Evolutionary conservation across 2,797 vertebrate species (phyloP).

Genomic region (Cyprinodon diabolis): DNA sequence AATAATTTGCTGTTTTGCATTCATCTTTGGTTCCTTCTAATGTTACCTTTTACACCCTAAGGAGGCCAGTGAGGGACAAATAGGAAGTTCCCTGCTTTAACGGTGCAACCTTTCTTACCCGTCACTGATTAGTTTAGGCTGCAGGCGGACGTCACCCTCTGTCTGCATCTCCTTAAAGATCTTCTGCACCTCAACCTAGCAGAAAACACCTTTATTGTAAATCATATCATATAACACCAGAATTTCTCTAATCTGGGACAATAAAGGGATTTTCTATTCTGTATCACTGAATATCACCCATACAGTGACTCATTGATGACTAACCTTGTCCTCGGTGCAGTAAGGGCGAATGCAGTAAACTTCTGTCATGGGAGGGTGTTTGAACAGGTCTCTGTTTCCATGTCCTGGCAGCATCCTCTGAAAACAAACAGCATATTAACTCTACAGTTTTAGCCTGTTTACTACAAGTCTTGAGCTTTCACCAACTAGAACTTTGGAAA

Average conservation of each 20-base stretch:
- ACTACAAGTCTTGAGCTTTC: not conserved
- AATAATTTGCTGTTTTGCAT: not conserved
- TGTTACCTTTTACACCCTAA: not conserved
- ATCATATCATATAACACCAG: not conserved
- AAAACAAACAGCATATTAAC: slow-evolving; percentile 14
- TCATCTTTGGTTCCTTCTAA: not conserved
- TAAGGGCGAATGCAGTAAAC: slow-evolving; percentile 92
- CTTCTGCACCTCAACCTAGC: slow-evolving; percentile 88
- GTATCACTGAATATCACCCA: not conserved
- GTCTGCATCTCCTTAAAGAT: slow-evolving; percentile 91
- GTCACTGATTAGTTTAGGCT: slow-evolving; percentile 88
- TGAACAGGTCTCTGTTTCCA: slow-evolving; percentile 95
- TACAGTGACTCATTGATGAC: not conserved
- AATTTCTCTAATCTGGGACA: too few relatives aligned
- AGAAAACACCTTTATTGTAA: slow-evolving; percentile 15
- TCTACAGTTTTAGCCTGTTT: not conserved
- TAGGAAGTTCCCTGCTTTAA: too few relatives aligned
- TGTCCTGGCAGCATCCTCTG: slow-evolving; percentile 98
- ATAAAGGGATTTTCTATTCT: too few relatives aligned
- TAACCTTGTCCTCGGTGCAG: slow-evolving; percentile 92
- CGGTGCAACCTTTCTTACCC: slow-evolving; percentile 75
- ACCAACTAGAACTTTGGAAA: not conserved
- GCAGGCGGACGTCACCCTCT: slow-evolving; percentile 73
- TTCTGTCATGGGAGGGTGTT: slow-evolving; percentile 87
- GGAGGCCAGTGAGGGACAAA: not conserved